These are phyloP conservation scores for Anhinga rufa DNA, from an alignment of 2,113 vertebrate genomes.

Conservation along the genomic window DNA sequence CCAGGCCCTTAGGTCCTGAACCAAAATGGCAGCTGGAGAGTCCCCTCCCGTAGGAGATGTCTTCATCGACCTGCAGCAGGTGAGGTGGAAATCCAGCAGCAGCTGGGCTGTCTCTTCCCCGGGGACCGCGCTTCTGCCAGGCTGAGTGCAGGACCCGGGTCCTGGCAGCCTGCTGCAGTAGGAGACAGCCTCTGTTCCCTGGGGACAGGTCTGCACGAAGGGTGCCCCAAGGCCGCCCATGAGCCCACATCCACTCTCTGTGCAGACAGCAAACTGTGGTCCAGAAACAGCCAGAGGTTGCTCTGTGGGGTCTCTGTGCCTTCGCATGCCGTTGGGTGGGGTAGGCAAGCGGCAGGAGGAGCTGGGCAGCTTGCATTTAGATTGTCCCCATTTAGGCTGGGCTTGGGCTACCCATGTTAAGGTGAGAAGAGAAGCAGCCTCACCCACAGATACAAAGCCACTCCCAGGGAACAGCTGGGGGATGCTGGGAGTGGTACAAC, in stretches of 20 bases:
- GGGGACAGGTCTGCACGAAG: background rate
- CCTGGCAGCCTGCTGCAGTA: background rate
- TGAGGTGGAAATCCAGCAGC: slow-evolving; percentile 61
- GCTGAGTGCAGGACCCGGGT: background rate
- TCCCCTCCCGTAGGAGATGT: slow-evolving; percentile 78
- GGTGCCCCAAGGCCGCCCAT: background rate
- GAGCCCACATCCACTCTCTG: background rate
- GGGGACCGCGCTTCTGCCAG: background rate
- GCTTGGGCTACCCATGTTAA: background rate
- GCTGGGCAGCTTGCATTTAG: background rate
- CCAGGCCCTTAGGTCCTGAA: slow-evolving; percentile 63
- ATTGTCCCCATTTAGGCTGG: background rate
- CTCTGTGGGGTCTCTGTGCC: background rate
- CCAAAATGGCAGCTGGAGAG: slow-evolving; percentile 87
- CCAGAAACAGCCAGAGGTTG: background rate
- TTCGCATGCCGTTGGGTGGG: accelerated
- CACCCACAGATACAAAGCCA: background rate
- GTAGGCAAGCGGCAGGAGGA: background rate
- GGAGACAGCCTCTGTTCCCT: accelerated
- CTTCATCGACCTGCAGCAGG: slow-evolving; percentile 81
- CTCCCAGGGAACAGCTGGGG: background rate
- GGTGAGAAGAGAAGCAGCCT: background rate
- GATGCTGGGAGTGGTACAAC: background rate
- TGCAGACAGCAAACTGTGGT: background rate
- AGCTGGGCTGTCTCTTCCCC: background rate